phyloP scores from a whole-genome alignment of 2,113 vertebrate species.

The Erythrocercus mccallii region DNA sequence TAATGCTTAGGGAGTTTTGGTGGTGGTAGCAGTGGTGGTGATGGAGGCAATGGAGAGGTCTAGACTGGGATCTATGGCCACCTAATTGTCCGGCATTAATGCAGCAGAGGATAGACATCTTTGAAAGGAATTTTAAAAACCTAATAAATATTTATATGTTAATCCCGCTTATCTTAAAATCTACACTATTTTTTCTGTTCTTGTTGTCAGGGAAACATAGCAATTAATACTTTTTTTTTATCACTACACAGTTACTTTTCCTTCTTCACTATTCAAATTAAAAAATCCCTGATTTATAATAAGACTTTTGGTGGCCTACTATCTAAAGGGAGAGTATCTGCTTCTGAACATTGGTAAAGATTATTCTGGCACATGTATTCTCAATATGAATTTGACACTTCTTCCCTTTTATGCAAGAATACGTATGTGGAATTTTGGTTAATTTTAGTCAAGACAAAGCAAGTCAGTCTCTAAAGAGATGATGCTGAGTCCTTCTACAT shows the following conservation, averaged over 20 bases:
- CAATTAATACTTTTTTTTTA: neutral
- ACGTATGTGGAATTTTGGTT: neutral
- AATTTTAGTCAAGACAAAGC: neutral
- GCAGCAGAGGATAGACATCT: neutral
- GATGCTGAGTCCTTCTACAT: neutral
- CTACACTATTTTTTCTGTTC: neutral
- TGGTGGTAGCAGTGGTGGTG: neutral
- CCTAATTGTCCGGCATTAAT: neutral
- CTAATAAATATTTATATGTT: neutral
- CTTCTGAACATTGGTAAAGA: neutral
- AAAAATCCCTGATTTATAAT: neutral
- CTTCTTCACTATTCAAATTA: neutral
- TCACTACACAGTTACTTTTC: neutral
- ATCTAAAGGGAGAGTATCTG: neutral
- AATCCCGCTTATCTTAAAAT: neutral
- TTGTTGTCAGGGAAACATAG: neutral
- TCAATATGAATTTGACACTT: neutral
- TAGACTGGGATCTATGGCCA: neutral
- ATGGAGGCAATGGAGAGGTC: neutral
- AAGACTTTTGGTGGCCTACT: neutral
- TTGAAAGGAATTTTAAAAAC: neutral
- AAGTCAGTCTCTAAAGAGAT: neutral
- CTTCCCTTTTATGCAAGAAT: neutral
- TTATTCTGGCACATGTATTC: neutral
- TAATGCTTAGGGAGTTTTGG: neutral